phyloP scores from a whole-genome alignment of 2,113 vertebrate genomes.

The Myrmecobius fasciatus region DNA sequence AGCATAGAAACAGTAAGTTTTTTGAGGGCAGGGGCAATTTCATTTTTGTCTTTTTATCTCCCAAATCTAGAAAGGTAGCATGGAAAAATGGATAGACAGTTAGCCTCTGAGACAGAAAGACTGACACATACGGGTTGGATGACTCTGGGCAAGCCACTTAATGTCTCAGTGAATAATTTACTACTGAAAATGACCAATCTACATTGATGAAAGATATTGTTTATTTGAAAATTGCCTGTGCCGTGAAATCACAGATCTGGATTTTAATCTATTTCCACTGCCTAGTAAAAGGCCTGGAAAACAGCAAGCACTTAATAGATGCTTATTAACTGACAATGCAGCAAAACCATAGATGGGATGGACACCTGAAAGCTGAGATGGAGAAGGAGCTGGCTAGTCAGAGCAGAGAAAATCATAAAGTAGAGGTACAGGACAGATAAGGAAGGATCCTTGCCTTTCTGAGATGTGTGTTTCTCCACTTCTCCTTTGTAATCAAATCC shows the following conservation, averaged over 20 bases:
- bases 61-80: neutral
- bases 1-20: neutral
- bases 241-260: neutral
- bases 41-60: neutral
- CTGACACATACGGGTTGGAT: neutral
- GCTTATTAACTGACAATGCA: neutral
- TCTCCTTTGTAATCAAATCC: slow-evolving; percentile 96
- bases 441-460: slow-evolving; percentile 88
- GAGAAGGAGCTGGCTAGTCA: neutral
- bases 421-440: rapidly evolving
- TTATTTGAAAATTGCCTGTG: neutral
- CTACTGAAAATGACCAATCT: neutral
- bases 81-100: neutral
- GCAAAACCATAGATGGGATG: neutral
- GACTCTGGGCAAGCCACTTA: neutral
- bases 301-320: neutral
- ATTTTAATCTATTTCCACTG: neutral
- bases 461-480: slow-evolving; percentile 92
- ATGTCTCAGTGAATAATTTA: neutral
- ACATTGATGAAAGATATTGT: neutral
- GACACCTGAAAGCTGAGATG: neutral
- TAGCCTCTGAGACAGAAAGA: neutral
- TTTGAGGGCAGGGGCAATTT: neutral
- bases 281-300: neutral
- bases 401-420: neutral